These are phyloP conservation scores for Porites rus DNA, from an alignment of 92 coral and sea anemone genomes.

Conservation along the genomic window DNA sequence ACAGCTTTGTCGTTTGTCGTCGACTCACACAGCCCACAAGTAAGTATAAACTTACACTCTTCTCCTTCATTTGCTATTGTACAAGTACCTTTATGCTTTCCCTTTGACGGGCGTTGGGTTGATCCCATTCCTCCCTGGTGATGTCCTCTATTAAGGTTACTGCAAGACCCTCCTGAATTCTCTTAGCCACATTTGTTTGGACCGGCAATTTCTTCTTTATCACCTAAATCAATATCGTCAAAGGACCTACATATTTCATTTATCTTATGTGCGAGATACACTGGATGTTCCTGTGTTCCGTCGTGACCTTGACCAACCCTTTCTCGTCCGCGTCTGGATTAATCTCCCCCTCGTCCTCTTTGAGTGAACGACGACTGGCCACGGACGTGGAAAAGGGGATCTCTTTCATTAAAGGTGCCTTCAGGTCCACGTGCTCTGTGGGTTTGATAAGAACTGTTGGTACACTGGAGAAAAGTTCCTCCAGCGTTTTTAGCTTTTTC, in stretches of 20 bases:
- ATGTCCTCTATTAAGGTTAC: not conserved
- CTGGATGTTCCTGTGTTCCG: not conserved
- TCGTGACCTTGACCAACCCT: not conserved
- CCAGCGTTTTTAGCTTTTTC: not conserved
- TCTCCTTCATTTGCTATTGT: not conserved
- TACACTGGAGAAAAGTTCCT: not conserved
- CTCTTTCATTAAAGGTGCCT: not conserved
- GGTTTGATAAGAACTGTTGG: not conserved
- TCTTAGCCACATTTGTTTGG: not conserved
- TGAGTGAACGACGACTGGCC: not conserved
- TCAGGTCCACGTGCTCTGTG: not conserved
- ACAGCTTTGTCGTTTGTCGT: slow-evolving; percentile 9
- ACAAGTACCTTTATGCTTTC: not conserved
- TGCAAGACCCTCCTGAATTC: not conserved
- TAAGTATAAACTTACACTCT: slow-evolving; percentile 26
- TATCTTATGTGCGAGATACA: not conserved
- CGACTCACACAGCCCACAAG: slow-evolving; percentile 57
- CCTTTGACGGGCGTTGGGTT: slow-evolving; percentile 45
- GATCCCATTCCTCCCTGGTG: slow-evolving; percentile 12
- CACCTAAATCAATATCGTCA: not conserved
- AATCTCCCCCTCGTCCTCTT: not conserved
- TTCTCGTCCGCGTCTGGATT: not conserved
- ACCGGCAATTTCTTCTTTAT: too few relatives aligned
- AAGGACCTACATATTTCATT: not conserved
- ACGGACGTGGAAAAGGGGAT: too few relatives aligned